Percentiles rank a stretch among this genome's conserved stretches.
These are phyloP conservation scores for Augiades crinisus DNA, from an alignment of 2,888 invertebrate species.

Conservation along the genomic window DNA sequence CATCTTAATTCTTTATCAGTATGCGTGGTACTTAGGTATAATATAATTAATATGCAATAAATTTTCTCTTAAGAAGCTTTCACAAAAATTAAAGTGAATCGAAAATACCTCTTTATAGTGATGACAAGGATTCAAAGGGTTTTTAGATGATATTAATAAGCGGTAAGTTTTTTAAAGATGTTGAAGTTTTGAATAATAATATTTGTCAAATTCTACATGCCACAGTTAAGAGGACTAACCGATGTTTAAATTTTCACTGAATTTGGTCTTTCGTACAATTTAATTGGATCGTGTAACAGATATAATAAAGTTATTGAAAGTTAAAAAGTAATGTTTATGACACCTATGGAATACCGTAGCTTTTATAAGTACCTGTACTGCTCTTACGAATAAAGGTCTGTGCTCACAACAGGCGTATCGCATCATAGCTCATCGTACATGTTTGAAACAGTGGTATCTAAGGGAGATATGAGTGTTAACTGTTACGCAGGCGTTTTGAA, in stretches of 20 bases:
- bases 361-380: conserved; percentile 9
- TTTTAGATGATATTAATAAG: conserved; percentile 66
- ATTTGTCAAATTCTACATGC: conserved; percentile 71
- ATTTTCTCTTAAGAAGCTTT: conserved; percentile 49
- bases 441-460: background rate
- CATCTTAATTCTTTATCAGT: conserved; percentile 16
- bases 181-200: conserved; percentile 65
- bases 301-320: conserved; percentile 37
- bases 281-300: conserved; percentile 24
- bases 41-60: conserved; percentile 42
- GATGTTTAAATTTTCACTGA: conserved; percentile 33
- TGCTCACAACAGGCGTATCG: background rate
- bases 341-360: conserved; percentile 8
- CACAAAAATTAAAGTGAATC: conserved; percentile 60
- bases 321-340: conserved; percentile 46
- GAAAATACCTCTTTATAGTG: conserved; percentile 78
- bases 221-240: conserved; percentile 38
- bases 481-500: too few species aligned
- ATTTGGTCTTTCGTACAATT: conserved; percentile 40
- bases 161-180: conserved; percentile 75
- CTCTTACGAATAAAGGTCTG: background rate
- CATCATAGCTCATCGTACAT: background rate
- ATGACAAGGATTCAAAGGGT: conserved; percentile 75
- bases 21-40: conserved; percentile 48
- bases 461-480: too few species aligned